Conservation (phyloP, 2,888 invertebrate genomes). For the Lycaena phlaeas region DNA sequence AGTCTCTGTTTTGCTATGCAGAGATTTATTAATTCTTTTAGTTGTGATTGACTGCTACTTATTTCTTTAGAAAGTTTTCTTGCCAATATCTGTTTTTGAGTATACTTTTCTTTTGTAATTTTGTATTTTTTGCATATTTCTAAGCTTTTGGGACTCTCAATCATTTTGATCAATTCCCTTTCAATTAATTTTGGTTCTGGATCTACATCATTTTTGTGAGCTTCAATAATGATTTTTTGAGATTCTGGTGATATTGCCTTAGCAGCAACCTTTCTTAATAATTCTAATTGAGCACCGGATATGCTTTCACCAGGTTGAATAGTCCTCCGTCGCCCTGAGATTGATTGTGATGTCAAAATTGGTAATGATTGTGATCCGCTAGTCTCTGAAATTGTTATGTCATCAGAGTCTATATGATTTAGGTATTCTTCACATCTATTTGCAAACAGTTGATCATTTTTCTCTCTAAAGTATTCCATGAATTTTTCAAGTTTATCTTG, state of each 20-base stretch:
- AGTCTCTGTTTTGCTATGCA: conserved; percentile 79
- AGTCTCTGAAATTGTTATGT: conserved; percentile 64
- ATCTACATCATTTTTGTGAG: conserved; percentile 67
- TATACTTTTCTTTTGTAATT: conserved; percentile 64
- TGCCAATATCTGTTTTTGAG: conserved; percentile 61
- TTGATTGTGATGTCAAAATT: conserved; percentile 62
- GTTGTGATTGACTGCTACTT: conserved; percentile 77
- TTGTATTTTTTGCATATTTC: conserved; percentile 70
- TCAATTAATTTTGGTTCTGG: conserved; percentile 71
- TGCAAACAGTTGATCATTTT: conserved; percentile 78
- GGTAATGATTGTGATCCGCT: conserved; percentile 65
- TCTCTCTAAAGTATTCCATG: conserved; percentile 80
- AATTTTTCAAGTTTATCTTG: conserved; percentile 80
- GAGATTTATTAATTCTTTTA: conserved; percentile 81
- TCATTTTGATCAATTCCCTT: conserved; percentile 66
- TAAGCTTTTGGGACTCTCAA: conserved; percentile 61
- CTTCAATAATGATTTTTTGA: conserved; percentile 70
- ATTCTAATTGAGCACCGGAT: conserved; percentile 72
- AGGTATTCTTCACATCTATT: conserved; percentile 75
- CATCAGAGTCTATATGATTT: conserved; percentile 65
- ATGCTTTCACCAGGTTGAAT: conserved; percentile 76
- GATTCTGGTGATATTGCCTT: conserved; percentile 68
- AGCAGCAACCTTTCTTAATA: conserved; percentile 74
- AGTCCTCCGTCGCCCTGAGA: conserved; percentile 67
- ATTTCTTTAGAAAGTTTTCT: conserved; percentile 73